A percentile compares a stretch with the other conserved stretches of the same genome.
Conservation (phyloP, 2,888 invertebrate genomes). For the Dolichomitus sp. region DNA sequence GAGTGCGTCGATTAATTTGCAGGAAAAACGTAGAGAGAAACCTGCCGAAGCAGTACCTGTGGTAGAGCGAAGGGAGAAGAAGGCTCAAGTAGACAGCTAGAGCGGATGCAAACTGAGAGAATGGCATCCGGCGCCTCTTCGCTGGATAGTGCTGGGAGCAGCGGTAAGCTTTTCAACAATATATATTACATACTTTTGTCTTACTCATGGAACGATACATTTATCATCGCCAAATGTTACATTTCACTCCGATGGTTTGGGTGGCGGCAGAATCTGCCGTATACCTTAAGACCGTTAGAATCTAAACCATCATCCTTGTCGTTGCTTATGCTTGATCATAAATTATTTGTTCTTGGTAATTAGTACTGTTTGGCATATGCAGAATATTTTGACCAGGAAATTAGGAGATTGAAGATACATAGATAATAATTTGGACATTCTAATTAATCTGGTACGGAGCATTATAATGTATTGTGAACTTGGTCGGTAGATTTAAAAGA, state of each 20-base stretch:
- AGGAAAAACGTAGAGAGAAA: constrained; percentile 80
- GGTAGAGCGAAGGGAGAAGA: constrained; percentile 45
- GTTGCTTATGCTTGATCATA: neutral
- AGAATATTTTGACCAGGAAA: too few relatives aligned
- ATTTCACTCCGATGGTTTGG: neutral
- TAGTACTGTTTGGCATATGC: too few relatives aligned
- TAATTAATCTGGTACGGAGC: too few relatives aligned
- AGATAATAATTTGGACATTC: too few relatives aligned
- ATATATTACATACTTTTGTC: neutral
- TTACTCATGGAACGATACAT: neutral
- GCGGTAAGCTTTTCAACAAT: constrained; percentile 88
- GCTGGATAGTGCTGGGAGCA: constrained; percentile 92
- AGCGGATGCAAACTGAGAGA: constrained; percentile 30
- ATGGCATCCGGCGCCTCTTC: constrained; percentile 94
- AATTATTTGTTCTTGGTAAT: neutral
- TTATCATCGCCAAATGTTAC: neutral
- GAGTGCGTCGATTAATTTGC: constrained; percentile 79
- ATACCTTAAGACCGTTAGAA: neutral
- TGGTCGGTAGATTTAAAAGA: too few relatives aligned
- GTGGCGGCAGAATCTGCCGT: neutral
- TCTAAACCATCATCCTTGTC: neutral
- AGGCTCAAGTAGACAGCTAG: neutral
- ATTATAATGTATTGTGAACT: too few relatives aligned
- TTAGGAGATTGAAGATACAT: too few relatives aligned
- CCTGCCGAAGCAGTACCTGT: constrained; percentile 76